Percentiles rank a stretch among this genome's conserved stretches.
phyloP scores from a whole-genome alignment of 2,888 invertebrate species.

The Onchidella celtica region DNA sequence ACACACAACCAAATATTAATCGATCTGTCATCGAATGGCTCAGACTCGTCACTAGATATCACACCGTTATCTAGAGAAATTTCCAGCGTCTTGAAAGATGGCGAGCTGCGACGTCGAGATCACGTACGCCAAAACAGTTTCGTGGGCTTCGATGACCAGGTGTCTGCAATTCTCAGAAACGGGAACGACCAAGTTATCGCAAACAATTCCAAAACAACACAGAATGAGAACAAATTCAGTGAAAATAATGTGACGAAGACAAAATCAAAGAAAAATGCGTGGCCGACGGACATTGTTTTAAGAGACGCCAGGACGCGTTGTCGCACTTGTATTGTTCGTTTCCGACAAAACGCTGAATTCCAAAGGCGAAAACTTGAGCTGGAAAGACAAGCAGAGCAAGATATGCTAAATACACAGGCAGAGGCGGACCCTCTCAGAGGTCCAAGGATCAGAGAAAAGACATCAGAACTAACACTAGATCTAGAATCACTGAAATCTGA shows the following conservation, averaged over 20 bases:
- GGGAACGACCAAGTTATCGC: no score
- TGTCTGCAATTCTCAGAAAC: neutral
- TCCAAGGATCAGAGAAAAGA: neutral
- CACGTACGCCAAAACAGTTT: neutral
- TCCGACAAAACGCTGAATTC: conserved; percentile 5
- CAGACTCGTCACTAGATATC: no score
- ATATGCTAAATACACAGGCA: neutral
- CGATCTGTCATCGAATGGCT: no score
- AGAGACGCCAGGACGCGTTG: conserved; percentile 25
- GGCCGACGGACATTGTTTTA: neutral
- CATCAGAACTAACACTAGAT: neutral
- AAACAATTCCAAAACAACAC: no score
- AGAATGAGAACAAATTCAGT: neutral
- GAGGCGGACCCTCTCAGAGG: neutral
- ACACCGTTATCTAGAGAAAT: neutral
- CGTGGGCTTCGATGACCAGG: neutral
- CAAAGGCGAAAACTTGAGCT: neutral
- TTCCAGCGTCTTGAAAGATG: neutral
- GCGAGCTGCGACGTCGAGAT: neutral
- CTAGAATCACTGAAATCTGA: conserved; percentile 10
- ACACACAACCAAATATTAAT: no score
- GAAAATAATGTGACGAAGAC: neutral
- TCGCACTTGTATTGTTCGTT: conserved; percentile 9
- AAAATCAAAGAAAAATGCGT: neutral
- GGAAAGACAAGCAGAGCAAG: neutral